Conservation (phyloP, 2,888 invertebrate genomes). For the Euclidia mi region DNA sequence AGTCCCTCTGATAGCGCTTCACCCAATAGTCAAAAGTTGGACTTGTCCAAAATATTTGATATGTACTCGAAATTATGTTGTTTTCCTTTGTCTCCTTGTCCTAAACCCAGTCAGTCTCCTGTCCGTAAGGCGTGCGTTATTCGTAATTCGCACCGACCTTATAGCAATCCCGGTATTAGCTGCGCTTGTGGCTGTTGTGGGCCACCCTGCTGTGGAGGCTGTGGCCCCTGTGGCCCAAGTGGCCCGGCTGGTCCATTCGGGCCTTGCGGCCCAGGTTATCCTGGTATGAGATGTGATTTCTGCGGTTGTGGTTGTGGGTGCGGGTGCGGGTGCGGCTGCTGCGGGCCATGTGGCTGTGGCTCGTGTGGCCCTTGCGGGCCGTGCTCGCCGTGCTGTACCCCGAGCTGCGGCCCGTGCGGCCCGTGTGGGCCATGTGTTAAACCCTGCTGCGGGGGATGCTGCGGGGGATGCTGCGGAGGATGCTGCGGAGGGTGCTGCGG, state of each 20-base stretch:
- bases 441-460: neutral
- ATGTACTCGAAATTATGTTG: neutral
- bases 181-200: conserved; percentile 34
- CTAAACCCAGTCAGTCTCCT: too few relatives aligned
- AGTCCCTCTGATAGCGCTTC: too few relatives aligned
- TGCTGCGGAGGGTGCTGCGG: too few relatives aligned
- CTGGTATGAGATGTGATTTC: too few relatives aligned
- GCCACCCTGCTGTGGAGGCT: conserved; percentile 18
- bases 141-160: too few relatives aligned
- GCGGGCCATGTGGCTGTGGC: too few relatives aligned
- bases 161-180: conserved; percentile 18
- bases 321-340: too few relatives aligned
- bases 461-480: neutral
- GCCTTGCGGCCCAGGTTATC: neutral
- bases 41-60: neutral
- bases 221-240: conserved; percentile 50
- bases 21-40: neutral
- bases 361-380: too few relatives aligned
- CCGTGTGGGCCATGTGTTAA: conserved; percentile 21
- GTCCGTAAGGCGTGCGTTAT: too few relatives aligned
- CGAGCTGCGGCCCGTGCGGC: too few relatives aligned
- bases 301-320: too few relatives aligned
- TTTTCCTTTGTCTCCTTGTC: neutral
- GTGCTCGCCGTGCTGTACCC: too few relatives aligned
- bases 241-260: neutral